phyloP scores from a whole-genome alignment of 2,797 vertebrate genomes.

The Peromyscus eremicus region DNA sequence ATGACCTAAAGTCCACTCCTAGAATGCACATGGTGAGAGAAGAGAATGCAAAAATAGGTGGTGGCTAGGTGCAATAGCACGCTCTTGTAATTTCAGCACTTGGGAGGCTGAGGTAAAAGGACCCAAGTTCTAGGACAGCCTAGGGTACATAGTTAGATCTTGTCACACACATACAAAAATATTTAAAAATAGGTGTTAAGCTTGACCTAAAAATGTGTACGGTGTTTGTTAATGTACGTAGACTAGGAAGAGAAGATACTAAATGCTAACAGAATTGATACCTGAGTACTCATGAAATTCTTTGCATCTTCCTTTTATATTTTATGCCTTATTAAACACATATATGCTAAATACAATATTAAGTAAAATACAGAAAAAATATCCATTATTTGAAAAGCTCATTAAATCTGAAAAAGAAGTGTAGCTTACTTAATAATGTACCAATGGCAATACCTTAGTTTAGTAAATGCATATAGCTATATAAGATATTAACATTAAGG shows the following conservation, averaged over 20 bases:
- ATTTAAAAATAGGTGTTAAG: slow-evolving; percentile 10
- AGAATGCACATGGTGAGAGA: background rate
- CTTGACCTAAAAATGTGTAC: background rate
- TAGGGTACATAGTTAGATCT: background rate
- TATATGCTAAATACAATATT: slow-evolving; percentile 19
- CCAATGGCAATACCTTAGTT: background rate
- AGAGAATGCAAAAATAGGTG: background rate
- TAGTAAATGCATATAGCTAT: background rate
- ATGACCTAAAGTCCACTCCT: background rate
- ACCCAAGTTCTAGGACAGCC: background rate
- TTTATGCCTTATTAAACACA: slow-evolving; percentile 35
- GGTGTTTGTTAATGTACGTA: background rate
- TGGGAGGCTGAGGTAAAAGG: background rate
- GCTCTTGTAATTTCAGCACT: background rate
- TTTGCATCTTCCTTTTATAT: slow-evolving; percentile 35
- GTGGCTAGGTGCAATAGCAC: background rate
- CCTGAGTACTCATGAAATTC: background rate
- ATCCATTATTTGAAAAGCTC: background rate
- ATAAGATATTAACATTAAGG: background rate
- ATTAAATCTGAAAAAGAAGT: slow-evolving; percentile 5
- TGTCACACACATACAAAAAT: background rate
- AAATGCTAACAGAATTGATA: background rate
- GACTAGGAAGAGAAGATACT: background rate
- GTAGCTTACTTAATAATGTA: background rate
- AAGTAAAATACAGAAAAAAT: background rate